Evolutionary conservation across 1,140 invertebrate species (phyloP).

Genomic region (Leptinotarsa lineolata): DNA sequence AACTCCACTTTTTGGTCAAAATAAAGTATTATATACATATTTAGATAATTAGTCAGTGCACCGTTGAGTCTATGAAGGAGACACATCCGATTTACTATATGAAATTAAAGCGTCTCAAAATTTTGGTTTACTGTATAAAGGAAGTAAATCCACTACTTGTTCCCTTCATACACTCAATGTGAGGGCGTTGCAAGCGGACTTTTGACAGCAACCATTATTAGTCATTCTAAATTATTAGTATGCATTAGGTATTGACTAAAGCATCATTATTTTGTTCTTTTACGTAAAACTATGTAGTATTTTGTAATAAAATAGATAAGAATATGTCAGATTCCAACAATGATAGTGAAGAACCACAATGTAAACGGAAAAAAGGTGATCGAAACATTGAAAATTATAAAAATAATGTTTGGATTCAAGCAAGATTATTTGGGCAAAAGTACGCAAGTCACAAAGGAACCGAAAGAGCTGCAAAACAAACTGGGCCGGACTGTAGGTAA

Average conservation of each 20-base stretch:
- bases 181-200: too few relatives aligned
- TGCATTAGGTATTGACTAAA: background rate
- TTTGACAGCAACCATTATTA: background rate
- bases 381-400: background rate
- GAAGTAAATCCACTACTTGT: slow-evolving; percentile 4
- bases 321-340: background rate
- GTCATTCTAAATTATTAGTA: background rate
- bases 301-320: background rate
- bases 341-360: background rate
- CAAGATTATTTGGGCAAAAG: slow-evolving; percentile 10
- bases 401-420: background rate
- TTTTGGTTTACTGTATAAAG: background rate
- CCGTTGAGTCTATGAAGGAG: slow-evolving; percentile 5
- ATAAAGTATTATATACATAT: background rate
- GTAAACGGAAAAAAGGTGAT: slow-evolving; percentile 3
- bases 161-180: background rate
- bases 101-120: background rate
- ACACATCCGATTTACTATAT: background rate
- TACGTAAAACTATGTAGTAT: background rate
- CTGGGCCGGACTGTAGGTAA: slow-evolving; percentile 10
- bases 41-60: background rate
- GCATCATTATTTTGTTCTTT: background rate
- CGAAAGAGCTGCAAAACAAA: slow-evolving; percentile 1
- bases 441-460: slow-evolving; percentile 2
- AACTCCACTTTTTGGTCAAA: too few relatives aligned